A percentile compares a stretch with the other conserved stretches of the same genome.
Conservation (phyloP, 2,888 invertebrate genomes). For the Watsonalla cultraria region DNA sequence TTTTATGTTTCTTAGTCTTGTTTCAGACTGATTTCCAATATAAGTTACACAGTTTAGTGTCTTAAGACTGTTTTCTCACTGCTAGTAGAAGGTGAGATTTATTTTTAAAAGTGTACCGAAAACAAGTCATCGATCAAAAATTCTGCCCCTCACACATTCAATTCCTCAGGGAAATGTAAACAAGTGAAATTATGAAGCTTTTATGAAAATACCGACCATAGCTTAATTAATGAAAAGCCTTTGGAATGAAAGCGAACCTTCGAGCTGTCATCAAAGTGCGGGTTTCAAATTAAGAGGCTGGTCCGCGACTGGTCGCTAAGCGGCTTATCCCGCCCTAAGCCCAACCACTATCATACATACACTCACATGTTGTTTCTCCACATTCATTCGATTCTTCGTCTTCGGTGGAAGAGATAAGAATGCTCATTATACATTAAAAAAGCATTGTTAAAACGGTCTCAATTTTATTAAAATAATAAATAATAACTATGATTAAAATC, state of each 20-base stretch:
- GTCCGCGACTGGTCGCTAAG: background rate
- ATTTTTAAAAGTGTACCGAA: too few relatives aligned
- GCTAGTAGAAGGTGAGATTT: too few relatives aligned
- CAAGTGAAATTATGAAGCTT: background rate
- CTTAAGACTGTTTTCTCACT: too few relatives aligned
- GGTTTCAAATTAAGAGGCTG: background rate
- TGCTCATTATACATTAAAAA: too few relatives aligned
- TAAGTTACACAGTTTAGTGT: too few relatives aligned
- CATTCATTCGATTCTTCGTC: too few relatives aligned
- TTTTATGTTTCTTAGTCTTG: too few relatives aligned
- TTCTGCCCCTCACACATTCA: background rate
- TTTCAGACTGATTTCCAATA: too few relatives aligned
- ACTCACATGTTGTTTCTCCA: background rate
- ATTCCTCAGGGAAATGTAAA: background rate
- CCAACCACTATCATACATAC: background rate
- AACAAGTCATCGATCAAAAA: background rate
- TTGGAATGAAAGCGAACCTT: background rate
- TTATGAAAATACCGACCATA: background rate
- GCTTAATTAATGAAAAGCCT: background rate
- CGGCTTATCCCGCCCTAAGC: background rate
- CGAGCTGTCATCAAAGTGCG: background rate
- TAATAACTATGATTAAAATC: background rate
- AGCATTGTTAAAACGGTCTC: too few relatives aligned
- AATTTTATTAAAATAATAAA: too few relatives aligned
- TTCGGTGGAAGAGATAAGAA: too few relatives aligned